These are phyloP conservation scores for Oscheius sp. DNA, from an alignment of 2,888 invertebrate genomes.

Conservation along the genomic window DNA sequence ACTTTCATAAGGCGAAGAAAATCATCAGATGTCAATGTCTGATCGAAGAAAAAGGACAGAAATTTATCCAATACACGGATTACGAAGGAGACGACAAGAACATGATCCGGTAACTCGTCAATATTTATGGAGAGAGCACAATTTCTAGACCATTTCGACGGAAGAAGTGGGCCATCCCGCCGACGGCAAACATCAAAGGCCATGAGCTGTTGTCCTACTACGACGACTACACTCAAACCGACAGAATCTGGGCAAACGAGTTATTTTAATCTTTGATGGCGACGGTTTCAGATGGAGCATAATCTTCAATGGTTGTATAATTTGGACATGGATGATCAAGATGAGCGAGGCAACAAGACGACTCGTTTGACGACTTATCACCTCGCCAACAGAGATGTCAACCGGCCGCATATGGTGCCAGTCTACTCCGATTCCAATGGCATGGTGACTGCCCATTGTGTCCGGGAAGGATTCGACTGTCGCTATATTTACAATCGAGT, in stretches of 20 bases:
- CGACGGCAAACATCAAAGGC: background rate
- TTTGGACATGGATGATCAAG: conserved; percentile 20
- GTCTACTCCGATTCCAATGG: conserved; percentile 15
- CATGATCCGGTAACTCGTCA: background rate
- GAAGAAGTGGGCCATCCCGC: conserved; percentile 11
- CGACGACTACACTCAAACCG: background rate
- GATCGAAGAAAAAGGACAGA: background rate
- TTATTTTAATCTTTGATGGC: background rate
- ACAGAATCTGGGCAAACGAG: background rate
- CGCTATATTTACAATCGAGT: conserved; percentile 21
- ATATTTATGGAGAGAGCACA: background rate
- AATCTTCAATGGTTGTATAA: conserved; percentile 21
- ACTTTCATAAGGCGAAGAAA: background rate
- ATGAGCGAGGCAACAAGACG: conserved; percentile 6
- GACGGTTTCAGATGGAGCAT: conserved; percentile 15
- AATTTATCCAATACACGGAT: background rate
- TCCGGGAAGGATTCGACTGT: background rate
- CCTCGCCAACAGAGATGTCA: background rate
- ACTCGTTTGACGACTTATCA: conserved; percentile 16
- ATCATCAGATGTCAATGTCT: conserved; percentile 3
- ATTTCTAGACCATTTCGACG: background rate
- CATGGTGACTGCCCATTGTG: conserved; percentile 20
- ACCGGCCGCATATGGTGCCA: background rate
- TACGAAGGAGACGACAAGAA: conserved; percentile 3
- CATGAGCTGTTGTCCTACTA: conserved; percentile 6